phyloP scores from a whole-genome alignment of 2,113 vertebrate genomes.

The Thermophis baileyi region DNA sequence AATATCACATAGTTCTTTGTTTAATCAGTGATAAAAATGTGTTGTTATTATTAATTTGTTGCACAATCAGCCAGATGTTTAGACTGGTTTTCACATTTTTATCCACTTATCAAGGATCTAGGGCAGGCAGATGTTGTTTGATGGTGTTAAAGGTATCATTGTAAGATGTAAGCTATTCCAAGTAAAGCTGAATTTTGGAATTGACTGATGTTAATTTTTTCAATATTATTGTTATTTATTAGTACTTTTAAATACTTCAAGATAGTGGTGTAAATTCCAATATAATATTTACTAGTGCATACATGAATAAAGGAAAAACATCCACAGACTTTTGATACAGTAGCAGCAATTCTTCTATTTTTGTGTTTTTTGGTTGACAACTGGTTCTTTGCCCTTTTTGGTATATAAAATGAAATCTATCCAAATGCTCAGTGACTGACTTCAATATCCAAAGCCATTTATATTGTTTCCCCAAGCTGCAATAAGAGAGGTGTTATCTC shows the following conservation, averaged over 20 bases:
- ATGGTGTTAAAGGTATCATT: not conserved
- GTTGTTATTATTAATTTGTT: not conserved
- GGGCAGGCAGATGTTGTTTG: not conserved
- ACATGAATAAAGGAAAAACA: not conserved
- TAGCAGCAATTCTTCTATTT: not conserved
- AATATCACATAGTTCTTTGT: not conserved
- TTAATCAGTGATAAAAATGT: not conserved
- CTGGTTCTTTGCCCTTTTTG: slow-evolving; percentile 40
- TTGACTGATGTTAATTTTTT: not conserved
- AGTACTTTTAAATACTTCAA: not conserved
- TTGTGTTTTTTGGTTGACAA: slow-evolving; percentile 25
- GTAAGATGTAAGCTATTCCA: not conserved
- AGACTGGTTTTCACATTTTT: not conserved
- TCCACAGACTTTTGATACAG: not conserved
- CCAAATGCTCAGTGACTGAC: slow-evolving; percentile 35
- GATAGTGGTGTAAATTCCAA: not conserved
- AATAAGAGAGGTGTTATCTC: slow-evolving; percentile 58
- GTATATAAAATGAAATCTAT: slow-evolving; percentile 40
- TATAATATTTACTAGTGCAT: not conserved
- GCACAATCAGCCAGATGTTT: not conserved
- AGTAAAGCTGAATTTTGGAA: not conserved
- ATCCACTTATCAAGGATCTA: not conserved
- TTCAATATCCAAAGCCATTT: slow-evolving; percentile 57
- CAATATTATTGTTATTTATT: not conserved
- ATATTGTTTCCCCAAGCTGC: slow-evolving; percentile 56